phyloP scores from a whole-genome alignment of 2,888 invertebrate species.

The Polymixis flavicincta region DNA sequence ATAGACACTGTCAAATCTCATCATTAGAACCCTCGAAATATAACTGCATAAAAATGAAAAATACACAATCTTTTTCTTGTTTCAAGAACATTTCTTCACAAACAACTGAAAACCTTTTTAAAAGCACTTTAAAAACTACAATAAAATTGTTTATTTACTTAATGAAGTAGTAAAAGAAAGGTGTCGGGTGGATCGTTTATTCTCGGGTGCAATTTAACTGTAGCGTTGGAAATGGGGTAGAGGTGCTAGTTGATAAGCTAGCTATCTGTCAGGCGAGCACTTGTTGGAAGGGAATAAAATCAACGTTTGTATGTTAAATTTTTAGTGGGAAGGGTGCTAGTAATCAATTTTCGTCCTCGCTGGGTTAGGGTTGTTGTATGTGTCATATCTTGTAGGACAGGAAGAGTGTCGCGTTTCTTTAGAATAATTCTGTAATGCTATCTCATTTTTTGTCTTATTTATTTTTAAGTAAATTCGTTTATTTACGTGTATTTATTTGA shows the following conservation, averaged over 20 bases:
- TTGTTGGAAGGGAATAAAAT: slow-evolving; percentile 32
- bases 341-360: not conserved
- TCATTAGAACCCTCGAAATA: not conserved
- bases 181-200: slow-evolving; percentile 48
- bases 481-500: too few relatives aligned
- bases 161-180: slow-evolving; percentile 52
- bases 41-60: not conserved
- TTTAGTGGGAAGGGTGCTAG: not conserved
- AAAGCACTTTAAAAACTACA: slow-evolving; percentile 24
- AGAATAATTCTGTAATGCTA: too few relatives aligned
- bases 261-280: slow-evolving; percentile 41
- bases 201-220: slow-evolving; percentile 54
- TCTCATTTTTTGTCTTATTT: too few relatives aligned
- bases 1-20: not conserved
- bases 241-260: slow-evolving; percentile 46
- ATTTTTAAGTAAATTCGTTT: too few relatives aligned
- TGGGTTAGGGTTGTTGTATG: not conserved
- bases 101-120: slow-evolving; percentile 20
- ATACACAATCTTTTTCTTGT: not conserved
- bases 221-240: slow-evolving; percentile 36
- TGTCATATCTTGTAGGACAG: not conserved
- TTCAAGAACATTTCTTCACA: not conserved
- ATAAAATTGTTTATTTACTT: slow-evolving; percentile 47
- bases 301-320: not conserved
- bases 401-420: not conserved